Base-by-base conservation (phyloP, 1,140 invertebrate species). In the Drosophila oshimai region DNA sequence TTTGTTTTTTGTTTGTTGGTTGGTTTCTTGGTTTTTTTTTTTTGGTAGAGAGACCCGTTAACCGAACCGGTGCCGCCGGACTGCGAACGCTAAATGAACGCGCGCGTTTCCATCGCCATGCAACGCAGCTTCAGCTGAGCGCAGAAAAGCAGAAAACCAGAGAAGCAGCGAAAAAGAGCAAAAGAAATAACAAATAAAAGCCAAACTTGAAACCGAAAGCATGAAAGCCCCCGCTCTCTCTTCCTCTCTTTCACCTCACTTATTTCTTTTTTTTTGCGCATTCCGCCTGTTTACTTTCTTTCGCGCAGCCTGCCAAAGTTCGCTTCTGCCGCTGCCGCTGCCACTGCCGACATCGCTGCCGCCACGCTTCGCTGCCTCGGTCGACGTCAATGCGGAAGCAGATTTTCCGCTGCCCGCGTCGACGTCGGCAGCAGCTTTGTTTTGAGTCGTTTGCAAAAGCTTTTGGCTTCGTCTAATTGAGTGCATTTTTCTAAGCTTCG, bases 51-150 rank as follows among this genome's bases (percentile, higher is more conserved):
- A 86, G 81, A n/a, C 73, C 79, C 76, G 62, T 65, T 58, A 83
- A 89, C 64, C 76, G 87, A 89, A 89, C 87, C 87, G 87, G 67
- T 87, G 87, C 67, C 87, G 87, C 74, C 87, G 87, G 71, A 89
- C 74, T 88, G 71, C 87, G 73, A 89, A 83, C 75, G 74, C 39
- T 81, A 71, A 89, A 81, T 89, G 87, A 89, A 89, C 87, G 87
- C 79, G 81, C 81, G 81, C 73, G 81, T 68, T 39, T 57, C 57
- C 70, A 73, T 51, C 37, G 71, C 72, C 77, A 79, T 78, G 76
- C 75, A 86, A 77, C 71, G 51, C 75, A 86, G 81, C 68, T 83
- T 75, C 50, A 33, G 17, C 18, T 51, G 45, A 33, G 47, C 60
- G 17, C 41, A 26, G 41, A 44, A 12, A 2, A 37, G 41, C 46